Percentiles rank a stretch among this genome's conserved stretches.
These are phyloP conservation scores for Acridotheres tristis DNA, from an alignment of 2,797 vertebrate genomes.

Conservation along the genomic window DNA sequence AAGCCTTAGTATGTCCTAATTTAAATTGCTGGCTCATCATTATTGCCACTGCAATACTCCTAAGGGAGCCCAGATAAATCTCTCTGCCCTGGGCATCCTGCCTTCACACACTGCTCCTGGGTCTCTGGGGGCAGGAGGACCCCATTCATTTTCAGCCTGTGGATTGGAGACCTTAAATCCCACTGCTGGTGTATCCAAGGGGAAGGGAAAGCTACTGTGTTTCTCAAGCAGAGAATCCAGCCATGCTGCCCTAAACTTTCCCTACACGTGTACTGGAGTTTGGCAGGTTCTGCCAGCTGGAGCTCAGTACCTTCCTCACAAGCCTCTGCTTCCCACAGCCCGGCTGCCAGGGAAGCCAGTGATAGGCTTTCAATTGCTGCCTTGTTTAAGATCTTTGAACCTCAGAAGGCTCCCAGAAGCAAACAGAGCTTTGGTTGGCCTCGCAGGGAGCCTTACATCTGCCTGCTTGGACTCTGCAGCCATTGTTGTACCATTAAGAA, in stretches of 20 bases:
- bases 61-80: not conserved
- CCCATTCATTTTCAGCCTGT: not conserved
- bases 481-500: not conserved
- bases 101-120: fast-evolving
- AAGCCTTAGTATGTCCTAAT: constrained; percentile 16
- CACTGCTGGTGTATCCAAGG: not conserved
- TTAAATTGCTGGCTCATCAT: not conserved
- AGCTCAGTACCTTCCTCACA: constrained; percentile 31
- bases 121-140: not conserved
- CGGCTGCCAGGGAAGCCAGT: not conserved
- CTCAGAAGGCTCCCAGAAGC: constrained; percentile 22
- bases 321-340: constrained; percentile 3
- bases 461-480: not conserved
- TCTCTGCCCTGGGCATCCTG: not conserved
- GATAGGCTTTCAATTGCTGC: not conserved
- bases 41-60: not conserved
- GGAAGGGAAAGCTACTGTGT: not conserved
- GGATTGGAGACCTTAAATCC: not conserved
- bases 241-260: not conserved
- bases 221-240: not conserved
- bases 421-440: constrained; percentile 11
- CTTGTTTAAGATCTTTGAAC: not conserved
- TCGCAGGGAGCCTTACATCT: not conserved
- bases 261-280: not conserved
- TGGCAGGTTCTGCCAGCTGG: constrained; percentile 20